Evolutionary conservation across 2,113 vertebrate genomes (phyloP).

Genomic region (Odocoileus virginianus): DNA sequence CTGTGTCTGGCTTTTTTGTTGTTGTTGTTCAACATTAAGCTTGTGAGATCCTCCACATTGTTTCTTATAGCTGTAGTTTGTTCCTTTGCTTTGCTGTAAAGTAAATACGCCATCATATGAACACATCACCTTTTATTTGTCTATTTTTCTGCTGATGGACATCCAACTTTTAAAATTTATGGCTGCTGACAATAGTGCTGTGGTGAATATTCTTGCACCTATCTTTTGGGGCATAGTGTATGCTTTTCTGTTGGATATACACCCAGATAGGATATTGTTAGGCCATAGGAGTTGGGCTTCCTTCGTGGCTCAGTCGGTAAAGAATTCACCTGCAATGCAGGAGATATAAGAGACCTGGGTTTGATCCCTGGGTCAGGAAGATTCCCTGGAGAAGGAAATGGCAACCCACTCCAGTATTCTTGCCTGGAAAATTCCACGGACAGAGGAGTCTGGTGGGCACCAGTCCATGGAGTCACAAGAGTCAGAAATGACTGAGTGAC

Average conservation of each 20-base stretch:
- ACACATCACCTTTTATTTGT: neutral
- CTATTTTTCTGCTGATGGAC: neutral
- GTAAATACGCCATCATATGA: accelerated
- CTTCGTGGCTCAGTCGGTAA: neutral
- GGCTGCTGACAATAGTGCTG: neutral
- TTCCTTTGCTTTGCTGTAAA: neutral
- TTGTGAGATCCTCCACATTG: neutral
- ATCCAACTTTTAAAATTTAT: neutral
- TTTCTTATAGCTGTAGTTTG: neutral
- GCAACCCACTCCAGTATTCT: no score
- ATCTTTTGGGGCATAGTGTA: neutral
- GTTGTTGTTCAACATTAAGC: neutral
- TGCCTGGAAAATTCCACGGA: no score
- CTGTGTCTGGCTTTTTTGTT: neutral
- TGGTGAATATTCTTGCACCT: neutral
- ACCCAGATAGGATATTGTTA: neutral
- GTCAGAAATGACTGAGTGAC: no score
- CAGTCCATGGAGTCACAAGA: no score
- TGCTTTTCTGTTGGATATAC: neutral
- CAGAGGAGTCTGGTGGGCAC: no score
- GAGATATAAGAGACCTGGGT: neutral
- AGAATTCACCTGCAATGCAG: neutral
- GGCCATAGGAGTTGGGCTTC: neutral
- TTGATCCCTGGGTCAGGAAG: neutral
- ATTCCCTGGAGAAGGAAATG: neutral